These are phyloP conservation scores for Mycalesis mineus DNA, from an alignment of 2,888 invertebrate genomes.

Conservation along the genomic window DNA sequence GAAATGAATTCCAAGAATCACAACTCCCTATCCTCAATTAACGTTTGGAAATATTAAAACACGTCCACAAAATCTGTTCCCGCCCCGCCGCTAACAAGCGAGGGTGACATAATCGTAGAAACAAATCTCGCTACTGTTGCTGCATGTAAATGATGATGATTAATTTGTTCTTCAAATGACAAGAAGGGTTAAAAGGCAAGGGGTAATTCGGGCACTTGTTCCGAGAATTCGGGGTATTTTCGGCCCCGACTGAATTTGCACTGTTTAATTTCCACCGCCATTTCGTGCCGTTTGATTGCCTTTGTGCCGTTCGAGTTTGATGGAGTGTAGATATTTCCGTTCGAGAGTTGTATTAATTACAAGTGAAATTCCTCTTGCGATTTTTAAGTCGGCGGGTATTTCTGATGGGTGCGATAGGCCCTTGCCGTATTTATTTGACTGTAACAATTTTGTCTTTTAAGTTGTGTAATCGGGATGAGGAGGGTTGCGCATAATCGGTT, in stretches of 20 bases:
- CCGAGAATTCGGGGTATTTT: slow-evolving; percentile 59
- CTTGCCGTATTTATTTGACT: slow-evolving; percentile 4
- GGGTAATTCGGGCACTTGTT: slow-evolving; percentile 67
- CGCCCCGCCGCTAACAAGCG: slow-evolving; percentile 53
- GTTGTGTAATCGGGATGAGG: not conserved
- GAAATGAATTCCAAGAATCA: slow-evolving; percentile 18
- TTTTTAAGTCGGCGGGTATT: slow-evolving; percentile 36
- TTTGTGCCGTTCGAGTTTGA: slow-evolving; percentile 68
- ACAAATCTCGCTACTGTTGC: slow-evolving; percentile 76
- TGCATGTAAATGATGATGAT: slow-evolving; percentile 79
- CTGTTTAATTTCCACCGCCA: slow-evolving; percentile 61
- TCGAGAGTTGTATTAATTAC: slow-evolving; percentile 70
- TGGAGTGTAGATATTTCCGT: slow-evolving; percentile 74
- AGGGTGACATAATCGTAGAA: slow-evolving; percentile 76
- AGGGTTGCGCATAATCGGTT: not conserved
- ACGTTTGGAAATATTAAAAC: slow-evolving; percentile 60
- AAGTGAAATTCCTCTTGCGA: slow-evolving; percentile 34
- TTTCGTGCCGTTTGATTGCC: slow-evolving; percentile 69
- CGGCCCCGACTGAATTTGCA: slow-evolving; percentile 48
- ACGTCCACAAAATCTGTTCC: slow-evolving; percentile 63
- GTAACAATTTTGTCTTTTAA: slow-evolving; percentile 9
- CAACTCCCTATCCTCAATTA: slow-evolving; percentile 40
- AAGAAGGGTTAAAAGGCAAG: slow-evolving; percentile 74
- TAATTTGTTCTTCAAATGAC: slow-evolving; percentile 77
- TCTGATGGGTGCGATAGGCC: slow-evolving; percentile 44